A percentile compares a stretch with the other conserved stretches of the same genome.
Evolutionary conservation across 2,797 vertebrate species (phyloP).

Genomic region (Coregonus suidteri): DNA sequence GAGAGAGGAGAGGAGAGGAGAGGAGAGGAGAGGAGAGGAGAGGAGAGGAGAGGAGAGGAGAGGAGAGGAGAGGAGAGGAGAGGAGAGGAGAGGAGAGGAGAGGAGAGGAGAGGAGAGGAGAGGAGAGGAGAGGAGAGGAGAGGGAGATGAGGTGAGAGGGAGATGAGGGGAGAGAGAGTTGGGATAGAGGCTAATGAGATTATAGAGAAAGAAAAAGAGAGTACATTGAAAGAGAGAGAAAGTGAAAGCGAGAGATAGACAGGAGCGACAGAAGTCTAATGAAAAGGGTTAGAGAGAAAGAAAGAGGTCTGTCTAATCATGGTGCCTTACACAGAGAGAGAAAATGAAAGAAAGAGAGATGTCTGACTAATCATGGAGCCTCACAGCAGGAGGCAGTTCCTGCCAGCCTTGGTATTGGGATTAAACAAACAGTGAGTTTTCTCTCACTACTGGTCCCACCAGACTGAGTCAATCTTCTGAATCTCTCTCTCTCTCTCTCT

Average conservation of each 20-base stretch:
- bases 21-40: neutral
- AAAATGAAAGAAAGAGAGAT: neutral
- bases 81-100: too few relatives aligned
- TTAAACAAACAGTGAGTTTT: slow-evolving; percentile 1
- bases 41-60: neutral
- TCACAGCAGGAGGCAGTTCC: neutral
- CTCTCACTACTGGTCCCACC: neutral
- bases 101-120: too few relatives aligned
- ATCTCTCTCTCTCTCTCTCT: too few relatives aligned
- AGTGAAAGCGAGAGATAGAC: neutral
- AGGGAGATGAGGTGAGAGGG: too few relatives aligned
- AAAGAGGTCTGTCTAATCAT: neutral
- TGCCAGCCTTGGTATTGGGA: slow-evolving; percentile 4
- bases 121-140: too few relatives aligned
- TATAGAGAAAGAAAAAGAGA: neutral
- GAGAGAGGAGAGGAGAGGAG: neutral
- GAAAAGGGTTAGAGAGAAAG: neutral
- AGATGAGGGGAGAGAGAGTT: too few relatives aligned
- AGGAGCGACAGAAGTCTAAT: neutral
- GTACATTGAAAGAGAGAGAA: neutral
- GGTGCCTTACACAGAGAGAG: neutral
- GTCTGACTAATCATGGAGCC: neutral
- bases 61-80: too few relatives aligned
- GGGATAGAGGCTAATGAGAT: neutral
- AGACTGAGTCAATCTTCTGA: too few relatives aligned